These are phyloP conservation scores for Hemibagrus wyckioides DNA, from an alignment of 2,113 vertebrate genomes.

Conservation along the genomic window DNA sequence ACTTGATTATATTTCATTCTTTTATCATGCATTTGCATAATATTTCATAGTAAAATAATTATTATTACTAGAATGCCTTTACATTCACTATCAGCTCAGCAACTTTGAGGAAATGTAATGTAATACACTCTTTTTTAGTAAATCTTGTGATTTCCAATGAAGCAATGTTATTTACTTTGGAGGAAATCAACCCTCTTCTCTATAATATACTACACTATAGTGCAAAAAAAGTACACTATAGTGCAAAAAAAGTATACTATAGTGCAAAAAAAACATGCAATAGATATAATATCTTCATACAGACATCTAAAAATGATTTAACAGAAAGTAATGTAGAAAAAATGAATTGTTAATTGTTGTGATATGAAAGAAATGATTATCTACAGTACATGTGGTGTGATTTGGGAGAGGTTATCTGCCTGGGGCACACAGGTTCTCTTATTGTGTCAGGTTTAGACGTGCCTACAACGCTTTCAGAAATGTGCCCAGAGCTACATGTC, in stretches of 20 bases:
- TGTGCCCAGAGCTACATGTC: conserved; percentile 27
- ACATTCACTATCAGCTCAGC: background rate
- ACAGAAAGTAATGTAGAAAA: too few species aligned
- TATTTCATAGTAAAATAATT: background rate
- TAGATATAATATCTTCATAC: background rate
- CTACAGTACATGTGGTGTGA: background rate
- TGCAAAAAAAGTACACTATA: too few species aligned
- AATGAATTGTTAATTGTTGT: background rate
- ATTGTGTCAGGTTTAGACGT: conserved; percentile 32
- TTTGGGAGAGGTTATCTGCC: conserved; percentile 7
- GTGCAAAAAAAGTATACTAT: too few species aligned
- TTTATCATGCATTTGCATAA: background rate
- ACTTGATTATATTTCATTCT: background rate
- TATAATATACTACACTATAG: background rate
- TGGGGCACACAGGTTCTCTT: background rate
- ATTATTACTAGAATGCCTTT: background rate
- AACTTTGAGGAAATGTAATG: background rate
- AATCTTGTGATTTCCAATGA: background rate
- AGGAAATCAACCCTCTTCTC: background rate
- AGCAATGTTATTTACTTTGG: background rate
- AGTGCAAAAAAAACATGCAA: background rate
- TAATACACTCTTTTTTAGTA: background rate
- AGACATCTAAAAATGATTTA: background rate
- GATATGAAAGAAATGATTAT: background rate
- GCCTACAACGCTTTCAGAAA: conserved; percentile 25